Evolutionary conservation across 1,140 invertebrate species (phyloP).

Genomic region (Pemphigus obesinymphae): DNA sequence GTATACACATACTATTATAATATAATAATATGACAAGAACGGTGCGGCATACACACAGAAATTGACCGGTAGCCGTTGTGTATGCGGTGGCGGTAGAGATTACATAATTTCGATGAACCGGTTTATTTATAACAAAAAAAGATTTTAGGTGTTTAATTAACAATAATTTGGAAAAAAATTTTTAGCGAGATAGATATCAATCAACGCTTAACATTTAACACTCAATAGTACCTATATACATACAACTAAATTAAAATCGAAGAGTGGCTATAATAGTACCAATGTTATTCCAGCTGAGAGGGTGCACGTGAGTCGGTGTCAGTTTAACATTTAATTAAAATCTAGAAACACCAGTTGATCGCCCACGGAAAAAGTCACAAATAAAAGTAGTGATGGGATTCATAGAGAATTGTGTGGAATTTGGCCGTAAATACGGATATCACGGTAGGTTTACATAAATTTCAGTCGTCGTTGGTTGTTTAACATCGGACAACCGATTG

Average conservation of each 20-base stretch:
- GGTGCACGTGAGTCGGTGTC: neutral
- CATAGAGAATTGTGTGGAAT: neutral
- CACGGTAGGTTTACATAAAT: neutral
- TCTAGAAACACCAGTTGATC: constrained; percentile 11
- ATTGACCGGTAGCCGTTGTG: neutral
- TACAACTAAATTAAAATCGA: neutral
- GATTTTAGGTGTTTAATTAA: neutral
- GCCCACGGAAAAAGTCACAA: neutral
- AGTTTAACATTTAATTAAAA: constrained; percentile 12
- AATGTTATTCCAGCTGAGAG: neutral
- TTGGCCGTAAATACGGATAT: neutral
- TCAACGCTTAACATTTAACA: no score
- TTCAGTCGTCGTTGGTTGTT: neutral
- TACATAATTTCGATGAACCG: neutral
- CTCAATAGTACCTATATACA: no score
- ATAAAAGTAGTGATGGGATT: neutral
- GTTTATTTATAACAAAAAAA: neutral
- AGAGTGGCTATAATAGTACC: neutral
- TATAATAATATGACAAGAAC: neutral
- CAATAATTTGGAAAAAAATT: no score
- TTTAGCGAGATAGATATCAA: neutral
- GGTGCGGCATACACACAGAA: neutral
- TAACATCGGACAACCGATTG: neutral
- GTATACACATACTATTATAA: neutral
- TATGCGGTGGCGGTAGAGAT: neutral